Percentiles rank a stretch among this genome's conserved stretches.
Evolutionary conservation across 2,797 vertebrate genomes (phyloP).

Genomic region (Microctenopoma steveboyesi): DNA sequence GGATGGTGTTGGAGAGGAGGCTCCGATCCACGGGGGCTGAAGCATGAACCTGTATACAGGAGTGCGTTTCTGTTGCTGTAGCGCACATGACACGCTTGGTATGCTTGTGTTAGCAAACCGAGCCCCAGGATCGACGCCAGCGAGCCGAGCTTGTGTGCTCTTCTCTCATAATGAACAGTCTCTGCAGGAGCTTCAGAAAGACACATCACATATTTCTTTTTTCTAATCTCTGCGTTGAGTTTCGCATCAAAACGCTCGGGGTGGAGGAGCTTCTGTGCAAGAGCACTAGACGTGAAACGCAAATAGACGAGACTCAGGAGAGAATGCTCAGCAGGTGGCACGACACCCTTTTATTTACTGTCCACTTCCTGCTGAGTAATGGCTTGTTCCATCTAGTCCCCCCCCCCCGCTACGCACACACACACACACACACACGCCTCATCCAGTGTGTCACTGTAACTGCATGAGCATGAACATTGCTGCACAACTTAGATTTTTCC

Average conservation of each 20-base stretch:
- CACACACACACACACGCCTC: conserved; percentile 45
- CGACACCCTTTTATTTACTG: conserved; percentile 69
- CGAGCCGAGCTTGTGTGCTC: conserved; percentile 17
- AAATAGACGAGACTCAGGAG: conserved; percentile 38
- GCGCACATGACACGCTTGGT: conserved; percentile 14
- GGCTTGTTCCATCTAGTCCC: conserved; percentile 54
- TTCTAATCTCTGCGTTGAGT: conserved; percentile 24
- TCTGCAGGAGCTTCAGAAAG: conserved; percentile 50
- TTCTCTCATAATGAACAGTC: conserved; percentile 14
- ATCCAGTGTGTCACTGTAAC: conserved; percentile 60
- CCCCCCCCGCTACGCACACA: conserved; percentile 32
- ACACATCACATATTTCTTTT: conserved; percentile 49
- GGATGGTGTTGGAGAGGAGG: conserved; percentile 45
- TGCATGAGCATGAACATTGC: conserved; percentile 44
- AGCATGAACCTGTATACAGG: conserved; percentile 27
- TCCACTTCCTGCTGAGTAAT: conserved; percentile 60
- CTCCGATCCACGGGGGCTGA: conserved; percentile 44
- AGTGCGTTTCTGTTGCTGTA: conserved; percentile 15
- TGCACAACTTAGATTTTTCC: conserved; percentile 46
- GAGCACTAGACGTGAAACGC: conserved; percentile 16
- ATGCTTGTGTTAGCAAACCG: conserved; percentile 12
- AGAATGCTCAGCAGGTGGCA: conserved; percentile 42
- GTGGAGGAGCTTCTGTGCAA: conserved; percentile 9
- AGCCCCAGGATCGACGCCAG: conserved; percentile 34
- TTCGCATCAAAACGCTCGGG: conserved; percentile 16